Percentiles rank a stretch among this genome's conserved stretches.
phyloP scores from a whole-genome alignment of 2,888 invertebrate genomes.

The Euplagia quadripunctaria region DNA sequence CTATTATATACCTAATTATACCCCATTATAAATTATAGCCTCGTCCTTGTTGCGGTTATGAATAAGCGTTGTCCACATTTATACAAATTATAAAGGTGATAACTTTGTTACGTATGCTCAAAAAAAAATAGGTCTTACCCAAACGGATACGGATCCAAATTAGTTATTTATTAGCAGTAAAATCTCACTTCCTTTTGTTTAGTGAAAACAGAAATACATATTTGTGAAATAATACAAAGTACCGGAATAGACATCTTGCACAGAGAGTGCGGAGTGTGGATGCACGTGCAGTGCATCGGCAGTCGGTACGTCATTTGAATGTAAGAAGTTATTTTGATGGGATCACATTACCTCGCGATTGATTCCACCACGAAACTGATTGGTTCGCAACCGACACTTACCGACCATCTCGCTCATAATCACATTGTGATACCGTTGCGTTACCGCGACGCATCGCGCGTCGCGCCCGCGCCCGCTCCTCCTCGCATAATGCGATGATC shows the following conservation, averaged over 20 bases:
- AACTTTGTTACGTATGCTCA: neutral
- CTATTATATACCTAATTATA: neutral
- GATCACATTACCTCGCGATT: slow-evolving; percentile 48
- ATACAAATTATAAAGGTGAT: neutral
- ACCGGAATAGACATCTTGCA: neutral
- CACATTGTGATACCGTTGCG: slow-evolving; percentile 38
- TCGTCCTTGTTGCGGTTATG: neutral
- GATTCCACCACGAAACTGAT: slow-evolving; percentile 41
- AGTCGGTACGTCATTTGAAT: slow-evolving; percentile 40
- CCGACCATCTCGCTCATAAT: slow-evolving; percentile 48
- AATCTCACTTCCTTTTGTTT: neutral
- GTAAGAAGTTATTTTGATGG: slow-evolving; percentile 51
- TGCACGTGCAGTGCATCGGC: slow-evolving; percentile 25
- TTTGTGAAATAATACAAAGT: neutral
- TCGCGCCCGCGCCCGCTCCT: neutral
- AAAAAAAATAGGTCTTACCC: neutral
- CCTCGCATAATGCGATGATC: slow-evolving; percentile 18
- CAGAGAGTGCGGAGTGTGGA: slow-evolving; percentile 12
- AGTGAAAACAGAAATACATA: neutral
- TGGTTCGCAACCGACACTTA: slow-evolving; percentile 33
- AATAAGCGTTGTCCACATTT: neutral
- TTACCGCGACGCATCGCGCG: slow-evolving; percentile 8
- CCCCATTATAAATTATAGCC: neutral
- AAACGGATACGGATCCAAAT: neutral
- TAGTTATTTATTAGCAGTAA: neutral